A percentile compares a stretch with the other conserved stretches of the same genome.
Conservation (phyloP, 2,113 vertebrate species). For the Oncorhynchus nerka region DNA sequence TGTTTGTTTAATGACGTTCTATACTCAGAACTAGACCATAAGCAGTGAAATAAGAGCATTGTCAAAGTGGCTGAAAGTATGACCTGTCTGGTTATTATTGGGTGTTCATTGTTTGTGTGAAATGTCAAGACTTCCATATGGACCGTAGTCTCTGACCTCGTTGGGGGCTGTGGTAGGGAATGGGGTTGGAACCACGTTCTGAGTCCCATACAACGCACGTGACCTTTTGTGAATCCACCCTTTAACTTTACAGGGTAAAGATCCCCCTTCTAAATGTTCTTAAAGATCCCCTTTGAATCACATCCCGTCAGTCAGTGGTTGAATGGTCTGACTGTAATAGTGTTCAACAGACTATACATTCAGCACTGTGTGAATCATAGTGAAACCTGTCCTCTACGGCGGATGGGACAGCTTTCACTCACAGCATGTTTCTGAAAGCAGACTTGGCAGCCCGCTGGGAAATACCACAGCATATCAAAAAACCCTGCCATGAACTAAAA, state of each 20-base stretch:
- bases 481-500: background rate
- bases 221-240: constrained; percentile 36
- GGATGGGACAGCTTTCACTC: constrained; percentile 54
- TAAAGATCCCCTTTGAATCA: constrained; percentile 35
- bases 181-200: constrained; percentile 3
- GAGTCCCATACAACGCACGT: background rate
- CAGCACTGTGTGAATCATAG: constrained; percentile 30
- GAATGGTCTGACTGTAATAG: constrained; percentile 22
- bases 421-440: constrained; percentile 41
- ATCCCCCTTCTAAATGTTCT: constrained; percentile 5
- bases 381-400: constrained; percentile 52
- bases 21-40: constrained; percentile 20
- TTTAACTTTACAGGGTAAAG: constrained; percentile 8
- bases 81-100: constrained; percentile 38
- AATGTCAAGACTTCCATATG: constrained; percentile 33
- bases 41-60: constrained; percentile 49
- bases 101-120: constrained; percentile 27
- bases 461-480: constrained; percentile 48
- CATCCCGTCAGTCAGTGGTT: constrained; percentile 25
- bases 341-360: constrained; percentile 11
- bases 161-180: constrained; percentile 31
- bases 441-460: constrained; percentile 51
- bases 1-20: background rate
- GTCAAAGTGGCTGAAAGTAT: constrained; percentile 21
- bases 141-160: constrained; percentile 40